A percentile compares a stretch with the other conserved stretches of the same genome.
These are phyloP conservation scores for Bhutanitis thaidina DNA, from an alignment of 2,888 invertebrate genomes.

Conservation along the genomic window DNA sequence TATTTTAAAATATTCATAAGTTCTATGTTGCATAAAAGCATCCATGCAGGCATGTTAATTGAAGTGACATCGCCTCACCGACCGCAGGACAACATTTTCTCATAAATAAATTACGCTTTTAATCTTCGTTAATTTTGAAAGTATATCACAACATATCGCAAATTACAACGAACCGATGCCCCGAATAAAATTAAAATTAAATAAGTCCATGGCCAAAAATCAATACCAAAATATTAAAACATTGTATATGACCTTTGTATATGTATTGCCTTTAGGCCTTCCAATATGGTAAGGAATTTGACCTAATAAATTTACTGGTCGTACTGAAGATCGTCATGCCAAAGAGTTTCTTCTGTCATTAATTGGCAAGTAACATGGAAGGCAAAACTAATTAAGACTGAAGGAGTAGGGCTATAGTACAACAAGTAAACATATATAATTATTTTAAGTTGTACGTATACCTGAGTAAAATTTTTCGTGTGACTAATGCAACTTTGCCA, in stretches of 20 bases:
- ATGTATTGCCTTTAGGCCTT: background rate
- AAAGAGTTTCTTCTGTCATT: background rate
- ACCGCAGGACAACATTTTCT: slow-evolving; percentile 33
- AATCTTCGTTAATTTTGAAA: slow-evolving; percentile 17
- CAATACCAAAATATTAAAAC: background rate
- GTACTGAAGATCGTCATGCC: background rate
- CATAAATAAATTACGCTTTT: slow-evolving; percentile 39
- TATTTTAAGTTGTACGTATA: too few species aligned
- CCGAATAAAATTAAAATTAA: slow-evolving; percentile 1
- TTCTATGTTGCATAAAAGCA: slow-evolving; percentile 29
- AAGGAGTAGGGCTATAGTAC: too few species aligned
- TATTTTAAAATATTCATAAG: too few species aligned
- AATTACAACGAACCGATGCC: slow-evolving; percentile 7
- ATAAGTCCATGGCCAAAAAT: background rate
- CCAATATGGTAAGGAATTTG: slow-evolving; percentile 10
- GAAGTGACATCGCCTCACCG: slow-evolving; percentile 34
- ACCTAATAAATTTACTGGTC: background rate
- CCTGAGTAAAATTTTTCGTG: too few species aligned
- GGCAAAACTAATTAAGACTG: too few species aligned
- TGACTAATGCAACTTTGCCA: too few species aligned
- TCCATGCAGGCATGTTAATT: slow-evolving; percentile 43
- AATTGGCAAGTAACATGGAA: background rate
- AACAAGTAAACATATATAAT: too few species aligned
- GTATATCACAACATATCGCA: slow-evolving; percentile 11
- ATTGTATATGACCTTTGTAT: background rate